Evolutionary conservation across 2,113 vertebrate genomes (phyloP).

Genomic region (Craseonycteris thonglongyai): DNA sequence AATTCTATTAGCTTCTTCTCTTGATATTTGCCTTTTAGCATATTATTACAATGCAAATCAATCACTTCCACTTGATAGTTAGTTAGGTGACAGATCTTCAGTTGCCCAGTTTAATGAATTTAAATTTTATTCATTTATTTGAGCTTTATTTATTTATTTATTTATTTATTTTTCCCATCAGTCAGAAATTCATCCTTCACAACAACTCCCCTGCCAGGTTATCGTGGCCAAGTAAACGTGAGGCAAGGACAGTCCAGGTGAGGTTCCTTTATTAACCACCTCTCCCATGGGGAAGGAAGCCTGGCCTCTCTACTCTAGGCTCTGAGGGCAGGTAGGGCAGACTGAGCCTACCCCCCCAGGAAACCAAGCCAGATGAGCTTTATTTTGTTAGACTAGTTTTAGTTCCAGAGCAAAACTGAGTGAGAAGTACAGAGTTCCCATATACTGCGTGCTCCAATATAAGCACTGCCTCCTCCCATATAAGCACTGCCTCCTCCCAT

Average conservation of each 20-base stretch:
- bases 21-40: neutral
- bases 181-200: constrained; percentile 64
- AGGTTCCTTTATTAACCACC: constrained; percentile 52
- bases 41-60: neutral
- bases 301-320: constrained; percentile 67
- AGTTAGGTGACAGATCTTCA: neutral
- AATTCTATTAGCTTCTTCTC: neutral
- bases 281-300: neutral
- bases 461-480: too few species aligned
- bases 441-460: too few species aligned
- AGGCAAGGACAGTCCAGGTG: constrained; percentile 25
- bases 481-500: too few species aligned
- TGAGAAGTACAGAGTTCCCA: neutral
- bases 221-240: neutral
- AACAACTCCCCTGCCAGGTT: neutral
- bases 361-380: constrained; percentile 72
- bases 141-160: neutral
- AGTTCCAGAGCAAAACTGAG: neutral
- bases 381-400: neutral
- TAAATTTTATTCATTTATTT: neutral
- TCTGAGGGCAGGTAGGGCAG: constrained; percentile 73
- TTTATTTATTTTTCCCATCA: too few species aligned
- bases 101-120: neutral
- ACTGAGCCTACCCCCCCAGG: constrained; percentile 74
- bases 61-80: neutral